These are phyloP conservation scores for Aricia artaxerxes DNA, from an alignment of 2,888 invertebrate species.

Conservation along the genomic window DNA sequence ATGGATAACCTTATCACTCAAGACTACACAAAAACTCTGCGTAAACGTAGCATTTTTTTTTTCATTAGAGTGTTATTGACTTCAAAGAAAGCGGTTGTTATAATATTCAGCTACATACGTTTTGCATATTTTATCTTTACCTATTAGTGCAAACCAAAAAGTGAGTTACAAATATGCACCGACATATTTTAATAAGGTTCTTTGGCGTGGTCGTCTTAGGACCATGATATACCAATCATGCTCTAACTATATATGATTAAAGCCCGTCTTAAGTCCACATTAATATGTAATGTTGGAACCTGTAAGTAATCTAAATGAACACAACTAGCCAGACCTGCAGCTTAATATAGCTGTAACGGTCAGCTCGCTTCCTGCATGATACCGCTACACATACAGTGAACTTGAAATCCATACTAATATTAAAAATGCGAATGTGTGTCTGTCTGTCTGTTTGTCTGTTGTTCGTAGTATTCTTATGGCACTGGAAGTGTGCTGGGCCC, in stretches of 20 bases:
- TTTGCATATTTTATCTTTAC: too few species aligned
- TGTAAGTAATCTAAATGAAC: constrained; percentile 30
- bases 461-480: too few species aligned
- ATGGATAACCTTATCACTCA: too few species aligned
- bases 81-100: too few species aligned
- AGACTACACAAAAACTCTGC: too few species aligned
- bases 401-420: neutral
- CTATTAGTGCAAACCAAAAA: too few species aligned
- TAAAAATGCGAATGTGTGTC: neutral
- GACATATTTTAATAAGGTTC: neutral
- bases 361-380: constrained; percentile 27
- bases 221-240: neutral
- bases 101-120: too few species aligned
- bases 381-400: constrained; percentile 15
- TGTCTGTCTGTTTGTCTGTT: too few species aligned
- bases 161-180: too few species aligned
- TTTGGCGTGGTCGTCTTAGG: neutral
- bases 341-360: constrained; percentile 32
- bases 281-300: constrained; percentile 23
- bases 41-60: too few species aligned
- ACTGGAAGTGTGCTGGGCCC: too few species aligned
- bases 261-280: constrained; percentile 4
- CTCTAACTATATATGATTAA: neutral
- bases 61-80: too few species aligned
- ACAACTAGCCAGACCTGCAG: constrained; percentile 27